phyloP scores from a whole-genome alignment of 2,113 vertebrate genomes.

The Phrynosoma blainvillii region DNA sequence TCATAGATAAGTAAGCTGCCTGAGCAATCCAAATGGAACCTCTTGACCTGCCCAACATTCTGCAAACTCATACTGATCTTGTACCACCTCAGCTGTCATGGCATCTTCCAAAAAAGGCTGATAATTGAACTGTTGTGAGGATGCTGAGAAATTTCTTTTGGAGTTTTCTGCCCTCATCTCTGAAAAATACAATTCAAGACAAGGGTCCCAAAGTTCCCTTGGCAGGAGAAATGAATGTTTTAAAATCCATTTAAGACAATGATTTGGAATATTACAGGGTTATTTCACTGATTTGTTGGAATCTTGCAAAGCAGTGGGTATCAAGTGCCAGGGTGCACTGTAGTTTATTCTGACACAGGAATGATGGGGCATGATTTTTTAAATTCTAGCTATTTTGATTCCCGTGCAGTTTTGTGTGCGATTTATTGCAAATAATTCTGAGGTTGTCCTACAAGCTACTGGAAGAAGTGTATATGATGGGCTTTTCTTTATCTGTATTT shows the following conservation, averaged over 20 bases:
- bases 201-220: not conserved
- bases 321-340: constrained; percentile 26
- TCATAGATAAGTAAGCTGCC: not conserved
- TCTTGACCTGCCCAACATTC: not conserved
- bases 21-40: not conserved
- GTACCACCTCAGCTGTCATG: not conserved
- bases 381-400: not conserved
- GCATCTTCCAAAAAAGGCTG: not conserved
- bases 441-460: too few species aligned
- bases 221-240: not conserved
- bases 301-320: not conserved
- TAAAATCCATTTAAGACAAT: not conserved
- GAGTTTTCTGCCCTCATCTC: not conserved
- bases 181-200: not conserved
- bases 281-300: constrained; percentile 23
- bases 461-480: too few species aligned
- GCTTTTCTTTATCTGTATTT: too few species aligned
- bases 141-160: not conserved
- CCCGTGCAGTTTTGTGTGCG: not conserved
- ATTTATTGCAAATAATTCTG: not conserved
- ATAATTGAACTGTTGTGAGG: not conserved
- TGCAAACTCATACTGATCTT: not conserved
- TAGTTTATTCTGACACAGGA: not conserved
- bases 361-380: not conserved
- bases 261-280: constrained; percentile 8